Evolutionary conservation across 2,888 invertebrate genomes (phyloP).

Genomic region (Coelinius sp.): DNA sequence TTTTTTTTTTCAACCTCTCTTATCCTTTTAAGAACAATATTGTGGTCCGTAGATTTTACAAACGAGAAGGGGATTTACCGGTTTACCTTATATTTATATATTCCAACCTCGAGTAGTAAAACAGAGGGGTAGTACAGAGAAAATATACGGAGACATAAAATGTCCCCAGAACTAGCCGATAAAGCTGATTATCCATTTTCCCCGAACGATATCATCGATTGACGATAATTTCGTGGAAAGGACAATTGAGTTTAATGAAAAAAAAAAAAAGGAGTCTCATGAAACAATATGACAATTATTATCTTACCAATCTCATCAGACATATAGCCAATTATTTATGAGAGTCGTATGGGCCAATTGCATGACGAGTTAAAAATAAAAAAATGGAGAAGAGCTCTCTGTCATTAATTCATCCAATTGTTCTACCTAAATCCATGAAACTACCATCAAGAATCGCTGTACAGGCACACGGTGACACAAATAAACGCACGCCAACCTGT

Average conservation of each 20-base stretch:
- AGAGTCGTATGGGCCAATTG: background rate
- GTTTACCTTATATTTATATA: background rate
- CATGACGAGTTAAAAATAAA: background rate
- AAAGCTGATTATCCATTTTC: constrained; percentile 21
- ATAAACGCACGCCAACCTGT: background rate
- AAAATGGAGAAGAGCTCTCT: background rate
- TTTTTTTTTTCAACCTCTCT: background rate
- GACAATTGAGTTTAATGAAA: background rate
- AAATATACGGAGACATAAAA: constrained; percentile 13
- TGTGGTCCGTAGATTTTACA: constrained; percentile 12
- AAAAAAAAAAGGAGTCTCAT: background rate
- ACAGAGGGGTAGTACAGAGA: background rate
- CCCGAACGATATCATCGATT: constrained; percentile 18
- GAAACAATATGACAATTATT: background rate
- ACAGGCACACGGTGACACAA: constrained; percentile 11
- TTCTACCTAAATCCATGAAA: background rate
- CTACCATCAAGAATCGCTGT: constrained; percentile 10
- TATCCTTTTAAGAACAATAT: constrained; percentile 4
- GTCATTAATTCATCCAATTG: constrained; percentile 15
- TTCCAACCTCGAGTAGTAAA: background rate
- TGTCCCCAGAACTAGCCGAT: background rate
- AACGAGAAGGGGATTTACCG: background rate
- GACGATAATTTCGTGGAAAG: constrained; percentile 1
- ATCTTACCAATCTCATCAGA: background rate
- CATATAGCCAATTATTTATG: background rate